Evolutionary conservation across 2,113 vertebrate genomes (phyloP).

Genomic region (Emberiza fucata): DNA sequence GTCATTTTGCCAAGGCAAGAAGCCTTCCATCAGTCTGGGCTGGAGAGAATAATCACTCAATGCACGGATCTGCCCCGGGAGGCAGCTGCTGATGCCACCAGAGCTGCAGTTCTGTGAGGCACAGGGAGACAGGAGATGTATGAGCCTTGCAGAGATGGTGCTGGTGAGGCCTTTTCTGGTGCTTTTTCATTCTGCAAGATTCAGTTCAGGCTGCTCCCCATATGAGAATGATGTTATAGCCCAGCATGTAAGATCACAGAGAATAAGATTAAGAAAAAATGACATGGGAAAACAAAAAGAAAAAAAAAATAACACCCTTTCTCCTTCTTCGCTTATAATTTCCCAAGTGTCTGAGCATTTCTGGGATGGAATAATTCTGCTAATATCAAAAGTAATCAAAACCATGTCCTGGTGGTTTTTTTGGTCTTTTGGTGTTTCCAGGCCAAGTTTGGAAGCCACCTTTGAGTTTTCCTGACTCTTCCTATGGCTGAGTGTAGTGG

Average conservation of each 20-base stretch:
- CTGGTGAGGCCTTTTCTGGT: not conserved
- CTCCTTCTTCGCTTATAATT: not conserved
- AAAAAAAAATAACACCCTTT: fast-evolving
- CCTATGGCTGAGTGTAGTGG: fast-evolving
- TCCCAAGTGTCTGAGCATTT: not conserved
- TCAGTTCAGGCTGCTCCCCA: not conserved
- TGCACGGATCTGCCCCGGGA: not conserved
- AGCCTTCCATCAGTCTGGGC: not conserved
- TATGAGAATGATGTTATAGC: not conserved
- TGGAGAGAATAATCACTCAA: not conserved
- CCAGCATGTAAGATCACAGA: fast-evolving
- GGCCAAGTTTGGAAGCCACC: not conserved
- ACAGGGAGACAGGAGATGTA: fast-evolving
- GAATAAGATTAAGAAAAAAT: not conserved
- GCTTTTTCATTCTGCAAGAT: not conserved
- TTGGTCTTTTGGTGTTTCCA: not conserved
- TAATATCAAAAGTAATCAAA: not conserved
- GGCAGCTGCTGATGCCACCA: not conserved
- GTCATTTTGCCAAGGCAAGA: not conserved
- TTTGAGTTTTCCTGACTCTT: not conserved
- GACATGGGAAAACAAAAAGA: not conserved
- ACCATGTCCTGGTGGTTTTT: fast-evolving
- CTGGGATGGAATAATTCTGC: not conserved
- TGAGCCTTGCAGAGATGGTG: not conserved
- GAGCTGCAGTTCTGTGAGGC: not conserved